phyloP scores from a whole-genome alignment of 2,113 vertebrate genomes.

The Etheostoma spectabile region DNA sequence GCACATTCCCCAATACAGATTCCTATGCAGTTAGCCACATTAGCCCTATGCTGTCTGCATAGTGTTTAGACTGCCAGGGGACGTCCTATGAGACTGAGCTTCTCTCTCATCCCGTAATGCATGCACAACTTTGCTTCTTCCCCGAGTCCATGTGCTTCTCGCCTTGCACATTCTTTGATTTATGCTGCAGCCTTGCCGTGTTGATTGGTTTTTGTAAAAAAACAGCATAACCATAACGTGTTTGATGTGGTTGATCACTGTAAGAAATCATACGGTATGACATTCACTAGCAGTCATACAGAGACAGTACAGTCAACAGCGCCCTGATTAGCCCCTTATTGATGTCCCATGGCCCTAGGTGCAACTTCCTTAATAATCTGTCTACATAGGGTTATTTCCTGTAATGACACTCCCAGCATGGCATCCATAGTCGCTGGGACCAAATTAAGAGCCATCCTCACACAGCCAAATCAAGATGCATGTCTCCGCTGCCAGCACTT shows the following conservation, averaged over 20 bases:
- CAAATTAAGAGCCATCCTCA: slow-evolving; percentile 69
- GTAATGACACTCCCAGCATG: slow-evolving; percentile 69
- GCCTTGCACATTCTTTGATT: no score
- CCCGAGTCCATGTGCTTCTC: no score
- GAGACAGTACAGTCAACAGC: slow-evolving; percentile 4
- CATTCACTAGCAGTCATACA: no score
- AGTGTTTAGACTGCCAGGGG: no score
- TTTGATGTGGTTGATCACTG: neutral
- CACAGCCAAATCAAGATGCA: slow-evolving; percentile 40
- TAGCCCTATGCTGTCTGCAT: no score
- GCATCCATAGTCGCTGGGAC: slow-evolving; percentile 74
- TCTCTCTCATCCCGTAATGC: no score
- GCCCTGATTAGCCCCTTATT: slow-evolving; percentile 72
- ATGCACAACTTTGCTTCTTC: no score
- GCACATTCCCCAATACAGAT: no score
- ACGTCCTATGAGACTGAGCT: no score
- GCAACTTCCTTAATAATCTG: slow-evolving; percentile 74
- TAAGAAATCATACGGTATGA: neutral
- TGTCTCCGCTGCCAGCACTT: slow-evolving; percentile 47
- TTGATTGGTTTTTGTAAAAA: no score
- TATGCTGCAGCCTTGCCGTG: no score
- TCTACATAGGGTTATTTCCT: slow-evolving; percentile 71
- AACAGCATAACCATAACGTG: neutral
- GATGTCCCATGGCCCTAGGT: slow-evolving; percentile 56
- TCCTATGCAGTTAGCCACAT: no score